Percentiles rank a stretch among this genome's conserved stretches.
Evolutionary conservation across 2,113 vertebrate genomes (phyloP).

Genomic region (Falco punctatus): DNA sequence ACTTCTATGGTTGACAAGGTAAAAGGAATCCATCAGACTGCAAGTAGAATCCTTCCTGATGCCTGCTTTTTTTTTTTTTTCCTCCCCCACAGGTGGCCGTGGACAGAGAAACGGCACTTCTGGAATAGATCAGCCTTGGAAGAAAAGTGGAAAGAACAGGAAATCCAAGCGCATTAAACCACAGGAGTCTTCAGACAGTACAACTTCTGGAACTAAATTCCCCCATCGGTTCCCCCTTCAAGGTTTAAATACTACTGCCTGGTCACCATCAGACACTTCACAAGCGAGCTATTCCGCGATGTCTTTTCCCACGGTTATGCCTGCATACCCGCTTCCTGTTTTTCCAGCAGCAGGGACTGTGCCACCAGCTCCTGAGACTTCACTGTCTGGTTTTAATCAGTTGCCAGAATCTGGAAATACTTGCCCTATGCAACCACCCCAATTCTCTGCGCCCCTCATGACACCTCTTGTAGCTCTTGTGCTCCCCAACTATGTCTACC

Average conservation of each 20-base stretch:
- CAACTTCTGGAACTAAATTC: conserved; percentile 78
- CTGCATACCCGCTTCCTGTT: conserved; percentile 82
- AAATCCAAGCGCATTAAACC: conserved; percentile 86
- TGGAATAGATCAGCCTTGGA: conserved; percentile 69
- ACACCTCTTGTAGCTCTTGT: conserved; percentile 87
- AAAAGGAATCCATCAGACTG: background rate
- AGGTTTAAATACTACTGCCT: conserved; percentile 86
- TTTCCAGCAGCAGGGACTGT: conserved; percentile 72
- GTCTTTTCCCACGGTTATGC: conserved; percentile 83
- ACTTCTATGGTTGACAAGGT: background rate
- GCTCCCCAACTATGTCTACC: conserved; percentile 84
- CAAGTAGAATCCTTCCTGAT: background rate
- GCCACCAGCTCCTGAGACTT: conserved; percentile 59
- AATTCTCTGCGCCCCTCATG: conserved; percentile 79
- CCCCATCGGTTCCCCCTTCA: conserved; percentile 79
- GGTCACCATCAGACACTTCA: conserved; percentile 87
- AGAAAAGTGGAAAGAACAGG: conserved; percentile 80
- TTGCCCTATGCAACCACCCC: conserved; percentile 69
- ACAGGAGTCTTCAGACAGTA: conserved; percentile 86
- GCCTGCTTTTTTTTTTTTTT: background rate
- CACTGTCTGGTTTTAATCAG: conserved; percentile 72
- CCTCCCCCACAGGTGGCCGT: conserved; percentile 45
- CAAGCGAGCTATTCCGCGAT: conserved; percentile 82
- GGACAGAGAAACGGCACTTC: conserved; percentile 55
- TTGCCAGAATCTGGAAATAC: conserved; percentile 68